These are phyloP conservation scores for Pangasianodon gigas DNA, from an alignment of 2,113 vertebrate species.

Conservation along the genomic window DNA sequence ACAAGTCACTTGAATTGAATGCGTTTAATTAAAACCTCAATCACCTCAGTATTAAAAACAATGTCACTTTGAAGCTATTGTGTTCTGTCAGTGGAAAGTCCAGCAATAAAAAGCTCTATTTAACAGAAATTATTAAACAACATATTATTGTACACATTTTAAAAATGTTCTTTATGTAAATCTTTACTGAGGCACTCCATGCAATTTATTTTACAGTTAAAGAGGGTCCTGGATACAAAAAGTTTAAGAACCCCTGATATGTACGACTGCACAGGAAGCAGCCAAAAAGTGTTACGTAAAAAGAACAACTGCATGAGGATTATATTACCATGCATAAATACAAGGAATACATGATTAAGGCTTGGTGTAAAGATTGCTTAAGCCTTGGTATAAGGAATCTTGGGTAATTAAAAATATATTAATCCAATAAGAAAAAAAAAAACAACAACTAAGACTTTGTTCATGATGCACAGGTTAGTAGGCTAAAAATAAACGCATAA, in stretches of 20 bases:
- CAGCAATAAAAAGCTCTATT: neutral
- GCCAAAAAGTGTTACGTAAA: neutral
- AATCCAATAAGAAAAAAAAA: neutral
- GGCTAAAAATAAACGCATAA: neutral
- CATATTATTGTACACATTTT: neutral
- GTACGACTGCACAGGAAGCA: neutral
- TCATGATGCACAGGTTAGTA: neutral
- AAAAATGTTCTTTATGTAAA: neutral
- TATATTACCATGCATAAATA: neutral
- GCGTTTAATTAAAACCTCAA: neutral
- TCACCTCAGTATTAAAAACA: neutral
- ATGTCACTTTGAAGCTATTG: neutral
- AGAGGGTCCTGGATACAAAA: neutral
- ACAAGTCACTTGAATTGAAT: neutral
- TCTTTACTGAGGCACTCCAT: neutral
- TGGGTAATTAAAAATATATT: neutral
- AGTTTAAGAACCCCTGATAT: neutral
- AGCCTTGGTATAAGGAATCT: neutral
- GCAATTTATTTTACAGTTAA: neutral
- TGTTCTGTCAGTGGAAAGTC: neutral
- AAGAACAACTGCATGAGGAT: neutral
- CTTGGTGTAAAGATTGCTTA: neutral
- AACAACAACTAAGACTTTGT: neutral
- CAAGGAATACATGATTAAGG: neutral
- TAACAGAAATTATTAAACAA: neutral